These are phyloP conservation scores for Anniella stebbinsi DNA, from an alignment of 2,797 vertebrate species.

Conservation along the genomic window DNA sequence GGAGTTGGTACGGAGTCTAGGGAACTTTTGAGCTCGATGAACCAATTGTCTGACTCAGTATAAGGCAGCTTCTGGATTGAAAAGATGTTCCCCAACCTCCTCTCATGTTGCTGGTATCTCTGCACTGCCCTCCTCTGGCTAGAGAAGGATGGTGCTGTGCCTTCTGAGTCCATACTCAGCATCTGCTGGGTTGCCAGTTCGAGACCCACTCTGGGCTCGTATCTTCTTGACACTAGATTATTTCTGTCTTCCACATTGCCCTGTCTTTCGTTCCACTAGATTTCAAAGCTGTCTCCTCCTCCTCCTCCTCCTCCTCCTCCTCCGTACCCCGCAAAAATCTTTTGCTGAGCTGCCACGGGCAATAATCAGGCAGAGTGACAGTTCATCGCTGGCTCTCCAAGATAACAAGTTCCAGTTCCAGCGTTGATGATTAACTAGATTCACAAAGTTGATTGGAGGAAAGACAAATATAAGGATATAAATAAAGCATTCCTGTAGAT, in stretches of 20 bases:
- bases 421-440: slow-evolving; percentile 79
- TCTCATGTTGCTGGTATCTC: too few relatives aligned
- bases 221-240: background rate
- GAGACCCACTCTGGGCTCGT: background rate
- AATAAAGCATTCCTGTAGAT: slow-evolving; percentile 86
- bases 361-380: slow-evolving; percentile 75
- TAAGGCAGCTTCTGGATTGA: background rate
- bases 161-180: too few relatives aligned
- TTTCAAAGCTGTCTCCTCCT: slow-evolving; percentile 42
- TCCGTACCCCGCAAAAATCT: slow-evolving; percentile 44
- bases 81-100: background rate
- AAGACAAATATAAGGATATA: slow-evolving; percentile 80
- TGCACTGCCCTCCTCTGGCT: background rate
- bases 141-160: background rate
- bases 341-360: slow-evolving; percentile 59
- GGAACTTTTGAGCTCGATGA: too few relatives aligned
- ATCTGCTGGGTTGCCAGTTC: background rate
- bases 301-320: slow-evolving; percentile 28
- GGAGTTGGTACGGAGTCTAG: too few relatives aligned
- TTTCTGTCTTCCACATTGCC: background rate
- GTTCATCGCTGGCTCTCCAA: slow-evolving; percentile 60
- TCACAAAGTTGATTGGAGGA: slow-evolving; percentile 80
- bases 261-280: background rate
- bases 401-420: slow-evolving; percentile 79
- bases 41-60: background rate